Evolutionary conservation across 2,888 invertebrate species (phyloP).

Genomic region (Tromatobia lineatoria): DNA sequence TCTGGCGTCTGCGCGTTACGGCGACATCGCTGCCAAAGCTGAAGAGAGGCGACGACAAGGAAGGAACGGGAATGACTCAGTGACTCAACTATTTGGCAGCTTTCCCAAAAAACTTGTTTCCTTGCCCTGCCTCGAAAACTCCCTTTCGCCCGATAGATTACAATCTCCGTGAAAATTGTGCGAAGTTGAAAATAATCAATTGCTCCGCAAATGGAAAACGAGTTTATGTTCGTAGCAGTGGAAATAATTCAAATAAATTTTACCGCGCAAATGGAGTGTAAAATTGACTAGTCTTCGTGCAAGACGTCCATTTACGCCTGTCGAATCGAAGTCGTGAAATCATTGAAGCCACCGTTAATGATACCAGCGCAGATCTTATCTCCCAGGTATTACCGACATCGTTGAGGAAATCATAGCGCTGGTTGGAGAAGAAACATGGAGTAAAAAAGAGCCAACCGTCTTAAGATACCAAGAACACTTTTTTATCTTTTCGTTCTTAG

Average conservation of each 20-base stretch:
- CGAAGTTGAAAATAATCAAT: conserved; percentile 7
- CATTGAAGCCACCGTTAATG: background rate
- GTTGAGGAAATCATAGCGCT: conserved; percentile 17
- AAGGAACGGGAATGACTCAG: conserved; percentile 9
- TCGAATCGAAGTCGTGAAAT: background rate
- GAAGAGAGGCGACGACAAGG: background rate
- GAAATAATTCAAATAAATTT: conserved; percentile 19
- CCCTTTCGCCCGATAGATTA: conserved; percentile 15
- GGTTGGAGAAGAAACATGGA: conserved; percentile 2
- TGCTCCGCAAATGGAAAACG: conserved; percentile 2
- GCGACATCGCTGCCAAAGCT: conserved; percentile 3
- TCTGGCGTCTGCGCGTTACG: background rate
- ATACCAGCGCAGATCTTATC: background rate
- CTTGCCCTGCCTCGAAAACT: background rate
- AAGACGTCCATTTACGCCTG: background rate
- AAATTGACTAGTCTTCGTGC: conserved; percentile 13
- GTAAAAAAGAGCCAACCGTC: conserved; percentile 7
- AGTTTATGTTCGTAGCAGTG: conserved; percentile 1
- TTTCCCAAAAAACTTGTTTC: conserved; percentile 33
- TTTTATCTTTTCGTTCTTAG: background rate
- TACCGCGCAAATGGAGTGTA: background rate
- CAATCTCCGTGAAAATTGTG: conserved; percentile 11
- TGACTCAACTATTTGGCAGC: conserved; percentile 40
- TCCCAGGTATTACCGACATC: conserved; percentile 9
- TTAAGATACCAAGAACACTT: conserved; percentile 22